Conservation (phyloP, 2,797 vertebrate genomes). For the Characodon lateralis region DNA sequence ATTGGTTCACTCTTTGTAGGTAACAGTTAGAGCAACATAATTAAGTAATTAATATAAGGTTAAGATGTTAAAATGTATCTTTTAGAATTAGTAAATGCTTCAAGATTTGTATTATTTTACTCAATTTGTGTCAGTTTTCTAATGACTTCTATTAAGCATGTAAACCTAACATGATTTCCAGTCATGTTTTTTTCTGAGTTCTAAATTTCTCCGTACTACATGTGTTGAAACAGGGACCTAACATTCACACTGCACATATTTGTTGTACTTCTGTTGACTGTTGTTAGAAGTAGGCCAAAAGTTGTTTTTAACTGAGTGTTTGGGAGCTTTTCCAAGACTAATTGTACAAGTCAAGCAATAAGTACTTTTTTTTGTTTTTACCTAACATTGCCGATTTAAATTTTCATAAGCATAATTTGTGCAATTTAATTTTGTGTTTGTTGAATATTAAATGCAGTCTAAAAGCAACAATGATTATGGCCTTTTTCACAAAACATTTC, state of each 20-base stretch:
- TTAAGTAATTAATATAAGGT: neutral
- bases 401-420: neutral
- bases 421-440: neutral
- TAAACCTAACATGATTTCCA: neutral
- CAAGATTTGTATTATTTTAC: neutral
- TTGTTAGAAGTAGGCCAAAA: neutral
- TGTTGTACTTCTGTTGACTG: neutral
- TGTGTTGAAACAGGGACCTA: neutral
- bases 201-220: neutral
- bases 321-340: neutral
- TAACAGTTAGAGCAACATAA: too few species aligned
- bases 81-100: neutral
- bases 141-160: neutral
- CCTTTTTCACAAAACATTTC: neutral
- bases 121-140: neutral
- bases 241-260: neutral
- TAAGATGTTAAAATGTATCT: neutral
- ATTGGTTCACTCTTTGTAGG: constrained; percentile 4
- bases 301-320: neutral
- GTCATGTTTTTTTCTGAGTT: neutral
- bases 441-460: neutral
- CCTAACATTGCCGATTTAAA: neutral
- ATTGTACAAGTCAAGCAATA: neutral
- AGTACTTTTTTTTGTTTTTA: neutral
- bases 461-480: neutral